Percentiles rank a stretch among this genome's conserved stretches.
phyloP scores from a whole-genome alignment of 2,888 invertebrate genomes.

The Erebia epiphron region DNA sequence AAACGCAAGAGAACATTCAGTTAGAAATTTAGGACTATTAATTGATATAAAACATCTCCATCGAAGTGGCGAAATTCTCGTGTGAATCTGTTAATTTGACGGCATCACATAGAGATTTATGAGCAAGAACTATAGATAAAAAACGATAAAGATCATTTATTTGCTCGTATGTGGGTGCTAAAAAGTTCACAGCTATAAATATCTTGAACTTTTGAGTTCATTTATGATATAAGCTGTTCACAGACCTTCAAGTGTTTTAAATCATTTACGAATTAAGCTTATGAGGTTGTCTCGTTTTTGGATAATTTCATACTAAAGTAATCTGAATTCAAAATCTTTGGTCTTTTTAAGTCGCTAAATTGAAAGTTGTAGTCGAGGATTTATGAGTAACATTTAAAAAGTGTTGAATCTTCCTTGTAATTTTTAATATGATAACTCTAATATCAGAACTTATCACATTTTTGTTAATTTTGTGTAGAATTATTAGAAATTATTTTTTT shows the following conservation, averaged over 20 bases:
- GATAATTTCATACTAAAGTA: too few species aligned
- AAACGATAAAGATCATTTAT: conserved; percentile 17
- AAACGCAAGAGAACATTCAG: conserved; percentile 14
- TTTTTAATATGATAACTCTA: neutral
- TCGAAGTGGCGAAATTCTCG: conserved; percentile 16
- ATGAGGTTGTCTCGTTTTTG: neutral
- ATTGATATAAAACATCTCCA: conserved; percentile 22
- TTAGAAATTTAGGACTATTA: conserved; percentile 12
- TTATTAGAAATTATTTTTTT: neutral
- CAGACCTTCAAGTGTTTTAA: neutral
- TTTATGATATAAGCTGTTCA: conserved; percentile 1
- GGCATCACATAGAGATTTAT: conserved; percentile 16
- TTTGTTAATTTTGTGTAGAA: neutral
- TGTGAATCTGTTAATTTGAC: conserved; percentile 21
- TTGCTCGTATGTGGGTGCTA: conserved; percentile 12
- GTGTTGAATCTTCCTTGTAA: too few species aligned
- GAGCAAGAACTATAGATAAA: conserved; percentile 12
- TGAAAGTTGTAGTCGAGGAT: too few species aligned
- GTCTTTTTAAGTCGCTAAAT: too few species aligned
- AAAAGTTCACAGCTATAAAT: conserved; percentile 13
- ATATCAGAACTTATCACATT: neutral
- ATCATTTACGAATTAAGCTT: neutral
- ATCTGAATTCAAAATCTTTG: too few species aligned
- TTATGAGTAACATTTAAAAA: too few species aligned
- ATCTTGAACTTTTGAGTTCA: neutral